These are phyloP conservation scores for Cryptocephalus moraei DNA, from an alignment of 2,888 invertebrate species.

Conservation along the genomic window DNA sequence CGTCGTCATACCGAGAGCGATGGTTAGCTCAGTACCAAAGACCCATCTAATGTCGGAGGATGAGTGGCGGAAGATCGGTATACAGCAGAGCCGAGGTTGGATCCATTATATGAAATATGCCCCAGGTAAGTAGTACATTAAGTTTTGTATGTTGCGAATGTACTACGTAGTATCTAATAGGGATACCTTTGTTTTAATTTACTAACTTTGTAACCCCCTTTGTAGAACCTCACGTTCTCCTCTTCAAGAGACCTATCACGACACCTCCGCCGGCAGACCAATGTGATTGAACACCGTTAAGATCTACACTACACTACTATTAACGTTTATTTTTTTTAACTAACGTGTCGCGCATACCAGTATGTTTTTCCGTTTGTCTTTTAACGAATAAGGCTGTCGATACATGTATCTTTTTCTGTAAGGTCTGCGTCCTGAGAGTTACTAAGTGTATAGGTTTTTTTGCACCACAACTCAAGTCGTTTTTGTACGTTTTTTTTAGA, in stretches of 20 bases:
- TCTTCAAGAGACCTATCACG: slow-evolving; percentile 68
- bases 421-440: too few species aligned
- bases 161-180: background rate
- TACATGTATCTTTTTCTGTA: too few species aligned
- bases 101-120: slow-evolving; percentile 94
- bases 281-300: too few species aligned
- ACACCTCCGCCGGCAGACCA: slow-evolving; percentile 29
- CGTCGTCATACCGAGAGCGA: slow-evolving; percentile 87
- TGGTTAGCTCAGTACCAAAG: slow-evolving; percentile 82
- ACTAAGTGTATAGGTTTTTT: too few species aligned
- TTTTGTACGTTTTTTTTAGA: too few species aligned
- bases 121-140: slow-evolving; percentile 53
- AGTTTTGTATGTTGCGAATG: background rate
- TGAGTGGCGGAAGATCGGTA: slow-evolving; percentile 91
- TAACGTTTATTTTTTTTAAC: too few species aligned
- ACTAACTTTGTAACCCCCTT: slow-evolving; percentile 3
- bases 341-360: too few species aligned
- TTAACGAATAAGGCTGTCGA: too few species aligned
- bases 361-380: too few species aligned
- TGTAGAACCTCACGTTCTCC: slow-evolving; percentile 80
- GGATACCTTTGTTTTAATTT: background rate
- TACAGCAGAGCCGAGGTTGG: slow-evolving; percentile 96
- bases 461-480: too few species aligned
- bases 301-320: too few species aligned
- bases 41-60: slow-evolving; percentile 87